Evolutionary conservation across 92 coral and sea anemone genomes (phyloP), one percentile per base, ranked within the genome.

Genomic region (Umimayanthus kanabou): DNA sequence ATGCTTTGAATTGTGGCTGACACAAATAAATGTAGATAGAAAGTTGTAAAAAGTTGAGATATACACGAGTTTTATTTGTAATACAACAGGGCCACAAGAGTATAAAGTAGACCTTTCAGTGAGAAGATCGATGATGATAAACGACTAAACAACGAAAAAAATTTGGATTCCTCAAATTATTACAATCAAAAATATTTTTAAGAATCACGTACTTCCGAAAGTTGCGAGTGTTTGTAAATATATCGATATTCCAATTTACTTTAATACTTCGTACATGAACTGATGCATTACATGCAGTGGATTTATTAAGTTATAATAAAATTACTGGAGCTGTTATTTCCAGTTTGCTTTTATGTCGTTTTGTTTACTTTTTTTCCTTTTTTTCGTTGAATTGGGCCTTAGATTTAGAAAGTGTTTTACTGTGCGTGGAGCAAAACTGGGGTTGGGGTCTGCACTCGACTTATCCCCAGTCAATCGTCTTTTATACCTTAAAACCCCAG

Each of bases 1-100:
- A 7, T 29, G 13, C 28, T 0, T 6, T 30, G 71, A 80, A 80
- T 25, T 61, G 1, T 61, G 69, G n/a, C 58, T 53, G 11, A 53
- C 58, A 15, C 13, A 29, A 70, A 71, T 33, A 57, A 3, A 30
- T 80, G 82, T 49, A 79, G 69, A 79, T 80, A 29, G 71, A 80
- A 15, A 29, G 57, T 80, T 80, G 72, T 80, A 55, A 30, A 57
- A 80, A 80, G 42, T 39, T 26, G n/a, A 28, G 10, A 15, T 39
- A 11, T 14, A 30, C 71, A 80, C 5, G 33, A 55, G 39, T 75
- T 58, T 53, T 28, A 79, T 3, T 79, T 79, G 40, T 14, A 40
- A 18, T 14, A 15, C 8, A 28, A 28, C 11, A 20, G 18, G 39
- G 33, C 16, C 9, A 6, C 25, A 11, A 39, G 20, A 76, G 53